Base-by-base conservation (phyloP, 92 coral and sea anemone species). In the Porites rus region DNA sequence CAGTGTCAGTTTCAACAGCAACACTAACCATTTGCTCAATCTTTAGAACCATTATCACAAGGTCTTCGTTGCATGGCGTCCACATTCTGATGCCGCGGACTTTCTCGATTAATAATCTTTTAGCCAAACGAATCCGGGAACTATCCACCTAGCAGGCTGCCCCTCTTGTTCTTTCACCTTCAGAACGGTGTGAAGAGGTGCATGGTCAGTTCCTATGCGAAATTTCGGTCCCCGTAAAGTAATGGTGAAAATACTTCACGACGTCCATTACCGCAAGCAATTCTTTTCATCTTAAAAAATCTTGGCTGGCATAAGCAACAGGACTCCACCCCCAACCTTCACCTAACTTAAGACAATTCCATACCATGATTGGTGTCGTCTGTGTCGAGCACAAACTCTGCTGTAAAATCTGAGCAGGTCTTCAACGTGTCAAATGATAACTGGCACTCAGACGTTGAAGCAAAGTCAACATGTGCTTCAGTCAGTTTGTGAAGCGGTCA, bases 31-130 rank as follows among this genome's bases (percentile, higher is more conserved):
- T 62, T 70, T 65, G 62, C 69, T 79, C 83, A 75, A 19, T 56
- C 21, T 28, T 75, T 91, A 52, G 90, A 92, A 19, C 88, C 84
- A 20, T 86, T 92, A 5, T 72, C 82, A 77, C 94, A 86, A 5
- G 94, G 91, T 52, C 93, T 87, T n/a, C 93, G 90, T 9, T 93
- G 86, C 89, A 88, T 21, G 25, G 94, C 86, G 70, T 91, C 94
- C 3, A 93, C 91, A 51, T 85, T 93, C 65, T 22, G 69, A 38
- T 93, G 90, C 43, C 20, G 13, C 20, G 69, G 89, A 64, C 96
- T 91, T 13, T 77, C 84, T 1, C 92, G 87, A 69, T 91, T 67
- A 11, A 65, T 80, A 56, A 90, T 82, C 84, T 91, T 89, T 62
- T 67, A 74, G 8, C 81, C n/a, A 28, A 91, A 86, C 7, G 82